These are phyloP conservation scores for Mizuhopecten yessoensis DNA, from an alignment of 1,140 invertebrate species.

Conservation along the genomic window DNA sequence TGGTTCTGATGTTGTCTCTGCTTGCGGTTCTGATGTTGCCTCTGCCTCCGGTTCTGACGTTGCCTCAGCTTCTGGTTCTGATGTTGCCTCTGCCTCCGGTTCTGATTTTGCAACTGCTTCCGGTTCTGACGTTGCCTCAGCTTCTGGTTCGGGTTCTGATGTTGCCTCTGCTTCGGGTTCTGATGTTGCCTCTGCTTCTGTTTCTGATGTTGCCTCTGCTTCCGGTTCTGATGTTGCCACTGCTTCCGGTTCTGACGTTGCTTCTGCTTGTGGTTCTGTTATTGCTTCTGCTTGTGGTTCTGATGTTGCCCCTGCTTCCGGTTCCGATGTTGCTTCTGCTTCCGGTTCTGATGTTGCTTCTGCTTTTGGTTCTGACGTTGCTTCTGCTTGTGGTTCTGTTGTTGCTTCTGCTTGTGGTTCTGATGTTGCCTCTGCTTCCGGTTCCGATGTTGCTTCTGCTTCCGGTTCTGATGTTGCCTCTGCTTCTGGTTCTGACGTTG, in stretches of 20 bases:
- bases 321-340: neutral
- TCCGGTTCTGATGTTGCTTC: constrained; percentile 45
- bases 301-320: constrained; percentile 47
- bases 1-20: no score
- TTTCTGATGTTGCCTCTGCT: neutral
- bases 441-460: neutral
- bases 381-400: no score
- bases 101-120: neutral
- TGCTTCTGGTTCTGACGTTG: neutral
- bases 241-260: neutral
- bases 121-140: no score
- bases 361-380: neutral
- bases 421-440: constrained; percentile 47
- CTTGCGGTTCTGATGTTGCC: no score
- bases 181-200: constrained; percentile 47
- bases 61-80: constrained; percentile 45
- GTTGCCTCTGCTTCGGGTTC: neutral
- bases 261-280: no score
- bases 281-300: neutral
- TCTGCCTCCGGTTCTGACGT: neutral
- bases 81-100: constrained; percentile 21
- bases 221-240: constrained; percentile 43
- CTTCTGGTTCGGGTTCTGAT: no score
- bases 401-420: neutral
- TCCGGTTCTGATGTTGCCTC: constrained; percentile 43